phyloP scores from a whole-genome alignment of 2,797 vertebrate genomes.

The Chloroceryle amazona region DNA sequence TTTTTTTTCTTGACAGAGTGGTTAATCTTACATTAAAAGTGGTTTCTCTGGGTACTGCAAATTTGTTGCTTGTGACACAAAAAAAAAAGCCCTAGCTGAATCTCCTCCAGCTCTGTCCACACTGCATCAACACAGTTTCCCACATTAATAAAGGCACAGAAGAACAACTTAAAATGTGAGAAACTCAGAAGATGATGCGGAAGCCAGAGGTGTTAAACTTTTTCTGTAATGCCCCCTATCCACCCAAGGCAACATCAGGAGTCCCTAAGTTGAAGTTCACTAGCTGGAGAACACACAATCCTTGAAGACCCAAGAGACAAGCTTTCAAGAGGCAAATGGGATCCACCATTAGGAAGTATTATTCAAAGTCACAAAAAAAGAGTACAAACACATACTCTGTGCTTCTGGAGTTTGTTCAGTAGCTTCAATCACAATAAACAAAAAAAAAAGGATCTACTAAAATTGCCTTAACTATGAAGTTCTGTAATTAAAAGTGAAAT shows the following conservation, averaged over 20 bases:
- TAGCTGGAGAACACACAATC: not conserved
- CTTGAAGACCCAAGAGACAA: not conserved
- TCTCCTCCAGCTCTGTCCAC: not conserved
- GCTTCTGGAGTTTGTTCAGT: not conserved
- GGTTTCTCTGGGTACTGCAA: not conserved
- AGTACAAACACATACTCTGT: not conserved
- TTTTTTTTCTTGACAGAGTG: not conserved
- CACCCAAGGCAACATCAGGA: not conserved
- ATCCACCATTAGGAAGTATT: not conserved
- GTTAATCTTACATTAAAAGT: not conserved
- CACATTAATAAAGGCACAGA: not conserved
- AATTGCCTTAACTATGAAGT: conserved; percentile 35
- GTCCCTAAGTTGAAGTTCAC: not conserved
- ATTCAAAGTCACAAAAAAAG: not conserved
- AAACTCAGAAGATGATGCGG: not conserved
- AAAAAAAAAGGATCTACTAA: not conserved
- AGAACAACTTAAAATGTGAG: not conserved
- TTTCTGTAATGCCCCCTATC: not conserved
- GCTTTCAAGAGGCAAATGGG: not conserved
- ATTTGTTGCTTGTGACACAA: not conserved
- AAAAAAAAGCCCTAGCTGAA: not conserved
- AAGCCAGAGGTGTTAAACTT: not conserved
- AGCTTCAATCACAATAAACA: conserved; percentile 3
- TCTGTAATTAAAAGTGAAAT: conserved; percentile 72
- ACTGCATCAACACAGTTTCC: not conserved